Evolutionary conservation across 2,113 vertebrate species (phyloP), one percentile per base, ranked within the genome.

Genomic region (Engystomops pustulosus): DNA sequence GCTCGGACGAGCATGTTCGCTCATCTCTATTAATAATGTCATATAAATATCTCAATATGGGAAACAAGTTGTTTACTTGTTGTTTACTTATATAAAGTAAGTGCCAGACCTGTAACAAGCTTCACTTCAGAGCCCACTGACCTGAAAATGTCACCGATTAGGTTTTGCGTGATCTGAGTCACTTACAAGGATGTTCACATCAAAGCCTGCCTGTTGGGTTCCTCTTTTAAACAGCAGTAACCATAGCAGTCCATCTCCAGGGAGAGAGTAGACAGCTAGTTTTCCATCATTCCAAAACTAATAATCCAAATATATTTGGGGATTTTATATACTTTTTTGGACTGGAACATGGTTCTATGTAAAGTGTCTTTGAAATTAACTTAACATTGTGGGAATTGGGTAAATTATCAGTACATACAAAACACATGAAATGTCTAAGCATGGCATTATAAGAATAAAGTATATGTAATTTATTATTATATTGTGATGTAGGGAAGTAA

Each of bases 331-430:
- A n/a, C n/a, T 72, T 5, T 88, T 90, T 91, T 90, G 90, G 86
- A 89, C 87, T 91, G 84, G 86, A 88, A 89, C 80, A 4, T 89
- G 93, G 95, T 94, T 94, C 93, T 94, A 92, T 90, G 89, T 74
- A 88, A 90, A 90, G 87, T 87, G 77, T 86, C 94, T 95, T 94
- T 95, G 93, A 96, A 95, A 92, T 94, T 67, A 86, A 86, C 86
- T 89, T 90, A 90, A 87, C 92, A 23, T 45, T 72, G 23, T 72
- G 70, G 44, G 70, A 74, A 49, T 74, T 47, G 23, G 25, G 45
- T n/a, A 49, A 27, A 47, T 8, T 45, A 17, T 45, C 15, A 72
- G 49, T 14, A 27, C 30, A 27, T 47, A 49, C n/a, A 25, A 72
- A 45, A 72, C 7, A 45, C n/a, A 72, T 38, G 23, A 30, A 49